A percentile compares a stretch with the other conserved stretches of the same genome.
These are phyloP conservation scores for Semnornis frantzii DNA, from an alignment of 2,113 vertebrate genomes.

Conservation along the genomic window DNA sequence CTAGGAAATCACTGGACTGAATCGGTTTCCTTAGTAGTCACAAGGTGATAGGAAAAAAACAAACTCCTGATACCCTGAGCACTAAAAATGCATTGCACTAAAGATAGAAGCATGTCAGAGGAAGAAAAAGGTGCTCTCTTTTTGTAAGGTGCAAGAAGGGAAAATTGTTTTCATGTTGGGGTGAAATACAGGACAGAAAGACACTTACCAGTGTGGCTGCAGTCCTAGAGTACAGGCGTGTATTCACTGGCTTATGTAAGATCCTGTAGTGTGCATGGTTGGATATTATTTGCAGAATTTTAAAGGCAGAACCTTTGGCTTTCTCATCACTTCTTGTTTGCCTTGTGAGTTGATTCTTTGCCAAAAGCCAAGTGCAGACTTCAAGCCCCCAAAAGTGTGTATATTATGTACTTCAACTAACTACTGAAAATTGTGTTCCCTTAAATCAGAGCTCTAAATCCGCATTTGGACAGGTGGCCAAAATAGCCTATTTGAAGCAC, in stretches of 20 bases:
- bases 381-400: background rate
- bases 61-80: background rate
- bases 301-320: background rate
- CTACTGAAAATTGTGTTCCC: background rate
- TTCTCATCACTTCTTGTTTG: background rate
- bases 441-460: background rate
- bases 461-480: background rate
- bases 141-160: background rate
- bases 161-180: background rate
- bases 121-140: background rate
- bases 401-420: background rate
- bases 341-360: background rate
- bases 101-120: background rate
- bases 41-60: background rate
- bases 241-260: background rate
- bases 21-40: background rate
- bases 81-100: background rate
- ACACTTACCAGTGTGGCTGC: background rate
- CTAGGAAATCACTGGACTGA: background rate
- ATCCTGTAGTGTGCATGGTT: background rate
- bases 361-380: background rate
- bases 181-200: background rate
- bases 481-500: background rate
- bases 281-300: background rate
- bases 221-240: background rate